Evolutionary conservation across 2,797 vertebrate species (phyloP).

Genomic region (Enteromius treurensis): DNA sequence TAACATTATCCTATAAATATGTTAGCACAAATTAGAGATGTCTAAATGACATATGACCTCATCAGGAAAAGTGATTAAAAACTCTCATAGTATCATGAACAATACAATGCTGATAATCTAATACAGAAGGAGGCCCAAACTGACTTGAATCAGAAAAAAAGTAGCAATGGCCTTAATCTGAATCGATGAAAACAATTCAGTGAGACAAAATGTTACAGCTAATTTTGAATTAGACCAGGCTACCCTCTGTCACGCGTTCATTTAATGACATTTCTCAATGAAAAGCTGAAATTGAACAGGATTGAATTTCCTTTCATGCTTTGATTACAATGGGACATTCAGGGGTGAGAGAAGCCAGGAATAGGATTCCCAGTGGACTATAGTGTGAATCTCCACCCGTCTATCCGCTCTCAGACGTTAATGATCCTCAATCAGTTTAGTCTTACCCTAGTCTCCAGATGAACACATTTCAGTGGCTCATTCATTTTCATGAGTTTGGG

Average conservation of each 20-base stretch:
- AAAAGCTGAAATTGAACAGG: constrained; percentile 55
- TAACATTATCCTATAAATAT: constrained; percentile 33
- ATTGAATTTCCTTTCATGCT: constrained; percentile 54
- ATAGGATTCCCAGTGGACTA: constrained; percentile 51
- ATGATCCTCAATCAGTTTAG: constrained; percentile 69
- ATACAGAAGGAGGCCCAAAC: constrained; percentile 33
- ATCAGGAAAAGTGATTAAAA: constrained; percentile 48
- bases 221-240: constrained; percentile 28
- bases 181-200: constrained; percentile 50
- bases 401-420: constrained; percentile 62
- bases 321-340: constrained; percentile 48
- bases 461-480: constrained; percentile 71
- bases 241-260: constrained; percentile 17
- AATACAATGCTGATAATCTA: constrained; percentile 43
- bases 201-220: constrained; percentile 26
- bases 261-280: constrained; percentile 54
- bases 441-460: constrained; percentile 65
- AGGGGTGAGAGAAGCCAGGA: constrained; percentile 22
- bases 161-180: constrained; percentile 1
- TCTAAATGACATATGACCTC: constrained; percentile 49
- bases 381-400: constrained; percentile 37
- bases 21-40: constrained; percentile 1
- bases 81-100: constrained; percentile 47
- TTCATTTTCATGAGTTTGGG: constrained; percentile 74
- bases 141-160: constrained; percentile 30